Conservation (phyloP, 1,140 invertebrate species). For the Geopemphigus sp. region DNA sequence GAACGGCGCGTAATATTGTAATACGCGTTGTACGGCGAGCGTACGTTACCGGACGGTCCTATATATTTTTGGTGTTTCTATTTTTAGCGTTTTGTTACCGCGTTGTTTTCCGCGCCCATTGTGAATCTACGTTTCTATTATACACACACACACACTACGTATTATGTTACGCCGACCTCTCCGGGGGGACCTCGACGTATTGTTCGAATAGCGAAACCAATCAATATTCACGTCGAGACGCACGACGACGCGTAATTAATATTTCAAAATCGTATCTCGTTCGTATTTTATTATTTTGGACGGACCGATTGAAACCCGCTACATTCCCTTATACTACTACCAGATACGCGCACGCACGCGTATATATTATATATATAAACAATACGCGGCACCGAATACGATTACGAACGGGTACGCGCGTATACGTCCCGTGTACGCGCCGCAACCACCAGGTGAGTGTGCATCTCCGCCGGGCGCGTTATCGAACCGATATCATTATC, state of each 20-base stretch:
- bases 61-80: too few relatives aligned
- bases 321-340: too few relatives aligned
- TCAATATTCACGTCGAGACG: not conserved
- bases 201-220: conserved; percentile 17
- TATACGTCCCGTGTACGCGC: not conserved
- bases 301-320: conserved; percentile 15
- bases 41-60: too few relatives aligned
- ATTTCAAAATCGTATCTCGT: not conserved
- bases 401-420: not conserved
- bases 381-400: not conserved
- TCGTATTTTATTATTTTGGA: conserved; percentile 4
- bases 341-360: too few relatives aligned
- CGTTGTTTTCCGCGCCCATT: too few relatives aligned
- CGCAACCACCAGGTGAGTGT: not conserved
- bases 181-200: not conserved
- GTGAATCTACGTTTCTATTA: too few relatives aligned
- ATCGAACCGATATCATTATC: conserved; percentile 17
- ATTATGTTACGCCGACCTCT: not conserved
- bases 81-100: too few relatives aligned
- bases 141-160: too few relatives aligned
- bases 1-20: too few relatives aligned
- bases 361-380: not conserved
- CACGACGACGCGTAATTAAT: not conserved
- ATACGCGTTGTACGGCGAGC: too few relatives aligned
- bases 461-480: not conserved